Base-by-base conservation (phyloP, 2,113 vertebrate genomes). In the Orthochromis malagaraziensis region DNA sequence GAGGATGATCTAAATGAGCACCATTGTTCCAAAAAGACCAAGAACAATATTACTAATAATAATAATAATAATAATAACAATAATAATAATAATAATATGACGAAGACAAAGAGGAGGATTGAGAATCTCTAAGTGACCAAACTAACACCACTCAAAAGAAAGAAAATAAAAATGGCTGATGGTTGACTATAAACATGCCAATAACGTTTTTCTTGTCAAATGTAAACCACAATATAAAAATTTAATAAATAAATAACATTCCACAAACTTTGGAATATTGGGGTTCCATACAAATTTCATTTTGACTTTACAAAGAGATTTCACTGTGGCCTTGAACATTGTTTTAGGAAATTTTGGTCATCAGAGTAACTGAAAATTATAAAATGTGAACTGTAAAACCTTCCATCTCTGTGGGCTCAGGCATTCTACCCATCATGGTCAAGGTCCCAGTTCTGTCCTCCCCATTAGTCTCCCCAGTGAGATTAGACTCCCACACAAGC, bases 401-500 rank as follows among this genome's bases (percentile, higher is more conserved):
- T 81, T 84, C 83, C 84, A 83, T 80, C n/a, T 82, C 82, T 90
- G 82, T 73, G 29, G 60, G 83, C 81, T 81, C 86, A 79, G 65
- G 16, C 89, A 87, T 85, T 83, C 51, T 81, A 83, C 81, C 82
- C 77, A 83, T 93, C 94, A 93, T 24, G 73, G 84, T 82, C 90
- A 79, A 85, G 91, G 91, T 94, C 94, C 95, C 89, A 91, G 90
- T 93, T 95, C 92, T 95, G 94, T 95, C 94, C 87, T 86, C 85
- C 83, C 90, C 93, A 93, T 95, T 93, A 94, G 84, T 88, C 82
- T 89, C 85, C 87, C 60, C 14, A 16, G 35, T 88, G 87, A 35
- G 17, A 79, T 82, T 94, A 86, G 93, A 35, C 88, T 24, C 38
- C 7, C 38, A 42, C n/a, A 42, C 65, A 16, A 9, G 8, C 65